Evolutionary conservation across 2,797 vertebrate genomes (phyloP).

Genomic region (Chiroxiphia lanceolata): DNA sequence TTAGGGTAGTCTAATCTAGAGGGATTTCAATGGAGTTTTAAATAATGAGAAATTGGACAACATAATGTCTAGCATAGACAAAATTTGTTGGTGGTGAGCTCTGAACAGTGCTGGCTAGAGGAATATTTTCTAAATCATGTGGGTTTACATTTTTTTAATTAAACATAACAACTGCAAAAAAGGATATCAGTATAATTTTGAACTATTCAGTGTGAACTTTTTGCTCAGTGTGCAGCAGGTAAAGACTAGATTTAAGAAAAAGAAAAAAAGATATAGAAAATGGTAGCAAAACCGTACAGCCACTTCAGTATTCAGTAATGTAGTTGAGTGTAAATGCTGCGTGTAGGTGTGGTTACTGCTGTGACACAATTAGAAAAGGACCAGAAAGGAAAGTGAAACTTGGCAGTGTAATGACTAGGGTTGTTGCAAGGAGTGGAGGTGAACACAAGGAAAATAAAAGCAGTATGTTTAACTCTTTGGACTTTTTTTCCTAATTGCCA

Average conservation of each 20-base stretch:
- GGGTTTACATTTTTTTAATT: neutral
- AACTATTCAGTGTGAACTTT: neutral
- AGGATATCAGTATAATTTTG: neutral
- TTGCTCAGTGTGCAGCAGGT: neutral
- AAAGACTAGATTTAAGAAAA: neutral
- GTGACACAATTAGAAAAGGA: neutral
- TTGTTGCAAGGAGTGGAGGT: neutral
- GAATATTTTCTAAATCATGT: neutral
- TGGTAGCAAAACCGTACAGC: neutral
- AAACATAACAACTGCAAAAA: neutral
- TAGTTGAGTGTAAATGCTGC: neutral
- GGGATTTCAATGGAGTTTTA: neutral
- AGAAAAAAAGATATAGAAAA: neutral
- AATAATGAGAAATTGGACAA: neutral
- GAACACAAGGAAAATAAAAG: neutral
- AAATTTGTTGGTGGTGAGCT: neutral
- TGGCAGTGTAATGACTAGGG: neutral
- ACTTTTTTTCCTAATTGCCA: neutral
- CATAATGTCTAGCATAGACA: neutral
- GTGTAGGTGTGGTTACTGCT: neutral
- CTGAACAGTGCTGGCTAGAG: neutral
- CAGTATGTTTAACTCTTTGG: neutral
- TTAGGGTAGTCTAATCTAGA: neutral
- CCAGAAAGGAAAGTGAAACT: slow-evolving; percentile 13
- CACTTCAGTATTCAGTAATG: neutral